Evolutionary conservation across 2,888 invertebrate genomes (phyloP), one percentile per base, ranked within the genome.

Genomic region (Microdon myrmicae): DNA sequence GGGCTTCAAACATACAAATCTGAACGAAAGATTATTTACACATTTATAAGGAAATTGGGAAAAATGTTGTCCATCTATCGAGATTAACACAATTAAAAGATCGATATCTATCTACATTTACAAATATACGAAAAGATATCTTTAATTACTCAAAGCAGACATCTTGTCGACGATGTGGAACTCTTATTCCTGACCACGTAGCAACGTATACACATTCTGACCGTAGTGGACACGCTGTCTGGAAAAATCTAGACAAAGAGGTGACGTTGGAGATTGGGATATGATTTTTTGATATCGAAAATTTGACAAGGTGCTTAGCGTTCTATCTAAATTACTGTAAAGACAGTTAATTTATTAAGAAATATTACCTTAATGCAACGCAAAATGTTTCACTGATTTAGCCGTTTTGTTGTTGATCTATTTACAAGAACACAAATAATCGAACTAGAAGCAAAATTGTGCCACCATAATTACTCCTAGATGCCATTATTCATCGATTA

Each of bases 1-100:
- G n/a, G n/a, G n/a, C n/a, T n/a, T n/a, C n/a, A n/a, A n/a, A n/a
- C n/a, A n/a, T n/a, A 31, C 47, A 47, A 39, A n/a, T n/a, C 20
- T 39, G 44, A 39, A 20, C 34, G 13, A 44, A 34, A 47, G 53
- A 54, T 54, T 58, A 58, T 64, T 53, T 64, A 64, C 53, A 47
- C 31, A 41, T 37, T 41, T 26, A 31, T 37, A 51, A 38, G 45
- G 32, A 45, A 56, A 43, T 47, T 43, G 53, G 26, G 31, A 51
- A 32, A 32, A 45, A 37, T 47, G 54, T 35, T 37, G 12, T 22
- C 35, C 43, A 32, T 55, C 23, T 12, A 38, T 22, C 38, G 35
- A 45, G 45, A 16, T 44, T 23, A 25, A 29, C 7, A 19, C 43
- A 43, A 44, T 56, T 39, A 44, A 60, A 55, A 43, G 44, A 20